Percentiles rank a stretch among this genome's conserved stretches.
These are phyloP conservation scores for Todus mexicanus DNA, from an alignment of 2,797 vertebrate species.

Conservation along the genomic window DNA sequence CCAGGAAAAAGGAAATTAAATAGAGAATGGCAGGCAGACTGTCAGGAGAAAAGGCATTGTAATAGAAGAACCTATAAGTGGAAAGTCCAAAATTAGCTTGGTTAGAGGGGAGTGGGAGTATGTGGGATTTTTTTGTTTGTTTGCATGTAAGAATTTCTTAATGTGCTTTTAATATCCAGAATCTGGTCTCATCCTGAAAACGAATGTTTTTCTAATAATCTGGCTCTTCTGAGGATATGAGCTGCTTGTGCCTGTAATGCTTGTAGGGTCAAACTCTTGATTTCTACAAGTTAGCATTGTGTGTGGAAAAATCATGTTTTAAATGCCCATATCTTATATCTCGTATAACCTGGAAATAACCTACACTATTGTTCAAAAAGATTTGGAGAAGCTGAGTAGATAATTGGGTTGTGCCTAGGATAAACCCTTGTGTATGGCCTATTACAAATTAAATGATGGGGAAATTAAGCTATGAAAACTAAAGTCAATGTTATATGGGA, in stretches of 20 bases:
- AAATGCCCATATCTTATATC: background rate
- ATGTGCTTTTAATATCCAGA: background rate
- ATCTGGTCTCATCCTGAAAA: background rate
- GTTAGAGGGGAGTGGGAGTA: background rate
- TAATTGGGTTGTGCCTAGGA: background rate
- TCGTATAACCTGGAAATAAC: background rate
- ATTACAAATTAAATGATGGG: background rate
- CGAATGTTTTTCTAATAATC: background rate
- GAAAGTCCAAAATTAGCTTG: background rate
- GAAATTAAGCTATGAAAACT: slow-evolving; percentile 14
- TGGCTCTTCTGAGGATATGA: background rate
- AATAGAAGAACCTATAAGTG: background rate
- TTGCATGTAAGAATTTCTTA: background rate
- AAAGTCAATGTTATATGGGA: background rate
- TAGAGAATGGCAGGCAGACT: background rate
- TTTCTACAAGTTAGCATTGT: background rate
- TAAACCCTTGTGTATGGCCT: background rate
- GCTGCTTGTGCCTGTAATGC: background rate
- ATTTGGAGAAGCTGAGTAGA: background rate
- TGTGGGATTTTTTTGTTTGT: background rate
- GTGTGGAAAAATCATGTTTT: background rate
- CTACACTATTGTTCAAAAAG: background rate
- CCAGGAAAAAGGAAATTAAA: background rate
- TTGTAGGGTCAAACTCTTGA: background rate
- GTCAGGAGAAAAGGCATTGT: background rate